These are phyloP conservation scores for Drosophila jambulina DNA, from an alignment of 1,140 invertebrate genomes.

Conservation along the genomic window DNA sequence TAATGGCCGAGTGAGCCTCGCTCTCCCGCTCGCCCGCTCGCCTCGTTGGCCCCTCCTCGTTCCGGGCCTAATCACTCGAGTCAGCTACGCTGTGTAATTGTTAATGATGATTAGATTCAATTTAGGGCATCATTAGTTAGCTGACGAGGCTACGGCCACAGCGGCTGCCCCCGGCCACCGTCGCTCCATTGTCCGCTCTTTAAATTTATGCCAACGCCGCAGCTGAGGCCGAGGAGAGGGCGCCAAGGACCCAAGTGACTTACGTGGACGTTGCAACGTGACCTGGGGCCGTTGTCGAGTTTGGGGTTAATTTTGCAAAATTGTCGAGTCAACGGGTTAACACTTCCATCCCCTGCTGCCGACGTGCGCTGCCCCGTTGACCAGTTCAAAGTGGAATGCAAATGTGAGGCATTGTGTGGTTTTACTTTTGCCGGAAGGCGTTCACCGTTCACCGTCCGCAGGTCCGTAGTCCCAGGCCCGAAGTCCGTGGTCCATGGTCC, in stretches of 20 bases:
- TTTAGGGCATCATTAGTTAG: conserved; percentile 85
- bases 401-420: conserved; percentile 79
- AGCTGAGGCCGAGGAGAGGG: conserved; percentile 27
- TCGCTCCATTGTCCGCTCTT: conserved; percentile 57
- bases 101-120: conserved; percentile 85
- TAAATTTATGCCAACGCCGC: conserved; percentile 82
- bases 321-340: conserved; percentile 80
- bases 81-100: conserved; percentile 78
- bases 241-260: conserved; percentile 65
- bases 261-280: conserved; percentile 77
- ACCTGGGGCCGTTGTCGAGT: conserved; percentile 71
- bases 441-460: conserved; percentile 29
- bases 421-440: conserved; percentile 73
- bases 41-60: background rate
- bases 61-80: conserved; percentile 66
- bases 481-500: conserved; percentile 1
- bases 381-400: conserved; percentile 78
- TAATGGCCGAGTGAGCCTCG: conserved; percentile 68
- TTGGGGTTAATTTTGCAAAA: conserved; percentile 83
- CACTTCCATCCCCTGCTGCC: background rate
- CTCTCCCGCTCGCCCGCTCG: background rate
- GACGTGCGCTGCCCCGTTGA: conserved; percentile 38
- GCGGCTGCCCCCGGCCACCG: conserved; percentile 1
- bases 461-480: background rate
- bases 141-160: conserved; percentile 60